Percentiles rank a stretch among this genome's conserved stretches.
Evolutionary conservation across 1,140 invertebrate genomes (phyloP).

Genomic region (Philotrypesis tridentata): DNA sequence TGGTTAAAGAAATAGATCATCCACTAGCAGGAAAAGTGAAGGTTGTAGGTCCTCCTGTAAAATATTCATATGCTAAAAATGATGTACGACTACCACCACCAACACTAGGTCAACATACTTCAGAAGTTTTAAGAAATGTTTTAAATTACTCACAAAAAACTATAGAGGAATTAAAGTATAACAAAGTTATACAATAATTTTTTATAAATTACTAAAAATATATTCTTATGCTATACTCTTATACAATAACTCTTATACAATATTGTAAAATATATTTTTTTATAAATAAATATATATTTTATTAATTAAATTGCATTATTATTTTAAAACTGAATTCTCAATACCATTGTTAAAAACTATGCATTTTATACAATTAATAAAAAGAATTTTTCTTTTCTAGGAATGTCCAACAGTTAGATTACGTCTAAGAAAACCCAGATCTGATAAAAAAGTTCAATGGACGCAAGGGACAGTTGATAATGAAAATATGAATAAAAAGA

Average conservation of each 20-base stretch:
- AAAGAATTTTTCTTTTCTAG: conserved; percentile 61
- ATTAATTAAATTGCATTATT: conserved; percentile 7
- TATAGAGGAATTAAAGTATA: conserved; percentile 75
- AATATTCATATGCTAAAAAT: conserved; percentile 84
- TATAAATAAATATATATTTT: conserved; percentile 39
- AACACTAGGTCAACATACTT: conserved; percentile 89
- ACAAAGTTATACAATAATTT: conserved; percentile 75
- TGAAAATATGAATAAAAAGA: conserved; percentile 93
- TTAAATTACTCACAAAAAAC: conserved; percentile 80
- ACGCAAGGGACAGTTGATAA: conserved; percentile 92
- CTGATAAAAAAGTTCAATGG: conserved; percentile 89
- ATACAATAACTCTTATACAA: conserved; percentile 4
- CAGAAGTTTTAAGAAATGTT: conserved; percentile 81
- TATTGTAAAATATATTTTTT: conserved; percentile 25
- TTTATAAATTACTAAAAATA: conserved; percentile 19
- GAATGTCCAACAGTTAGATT: conserved; percentile 82
- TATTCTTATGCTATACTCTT: conserved; percentile 31
- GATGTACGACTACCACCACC: conserved; percentile 85
- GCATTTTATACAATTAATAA: neutral
- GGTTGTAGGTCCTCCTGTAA: conserved; percentile 90
- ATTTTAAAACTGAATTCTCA: neutral
- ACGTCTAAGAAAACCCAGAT: conserved; percentile 82
- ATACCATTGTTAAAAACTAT: neutral
- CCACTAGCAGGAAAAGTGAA: conserved; percentile 81
- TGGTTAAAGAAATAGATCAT: conserved; percentile 87